These are phyloP conservation scores for Drosophila teissieri DNA, from an alignment of 1,140 invertebrate genomes.

Conservation along the genomic window DNA sequence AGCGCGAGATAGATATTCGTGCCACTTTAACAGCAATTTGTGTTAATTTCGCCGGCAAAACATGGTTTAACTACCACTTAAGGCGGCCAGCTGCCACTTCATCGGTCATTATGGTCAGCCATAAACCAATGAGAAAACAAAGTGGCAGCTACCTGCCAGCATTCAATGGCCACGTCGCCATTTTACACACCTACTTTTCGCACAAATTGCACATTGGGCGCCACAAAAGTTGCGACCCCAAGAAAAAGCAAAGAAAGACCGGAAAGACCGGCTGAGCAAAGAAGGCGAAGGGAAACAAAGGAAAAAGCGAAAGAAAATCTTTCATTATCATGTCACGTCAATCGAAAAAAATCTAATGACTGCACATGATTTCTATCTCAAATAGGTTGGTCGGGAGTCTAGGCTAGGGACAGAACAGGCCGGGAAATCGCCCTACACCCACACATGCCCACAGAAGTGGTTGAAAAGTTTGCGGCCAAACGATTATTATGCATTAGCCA, in stretches of 20 bases:
- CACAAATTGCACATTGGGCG: constrained; percentile 63
- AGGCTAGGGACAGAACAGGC: constrained; percentile 22
- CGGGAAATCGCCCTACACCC: constrained; percentile 21
- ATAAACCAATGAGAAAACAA: constrained; percentile 75
- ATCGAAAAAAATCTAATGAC: constrained; percentile 84
- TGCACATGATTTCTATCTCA: constrained; percentile 84
- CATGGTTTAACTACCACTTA: constrained; percentile 53
- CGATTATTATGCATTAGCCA: constrained; percentile 80
- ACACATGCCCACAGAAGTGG: constrained; percentile 27
- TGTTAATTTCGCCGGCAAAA: constrained; percentile 62
- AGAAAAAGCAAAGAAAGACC: constrained; percentile 57
- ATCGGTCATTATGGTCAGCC: constrained; percentile 65
- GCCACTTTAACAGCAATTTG: constrained; percentile 71
- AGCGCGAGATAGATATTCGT: constrained; percentile 46
- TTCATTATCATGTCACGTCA: constrained; percentile 84
- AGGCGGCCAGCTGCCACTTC: constrained; percentile 48
- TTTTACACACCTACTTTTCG: constrained; percentile 37
- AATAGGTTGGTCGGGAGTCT: constrained; percentile 47
- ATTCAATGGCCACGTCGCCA: constrained; percentile 41
- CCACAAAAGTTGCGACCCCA: constrained; percentile 39
- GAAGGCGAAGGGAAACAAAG: constrained; percentile 31
- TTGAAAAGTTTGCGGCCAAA: constrained; percentile 70
- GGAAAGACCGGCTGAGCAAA: constrained; percentile 17
- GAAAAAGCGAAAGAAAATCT: constrained; percentile 56
- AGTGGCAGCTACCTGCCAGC: constrained; percentile 32